Conservation (phyloP, 2,113 vertebrate species). For the Eretmochelys imbricata region DNA sequence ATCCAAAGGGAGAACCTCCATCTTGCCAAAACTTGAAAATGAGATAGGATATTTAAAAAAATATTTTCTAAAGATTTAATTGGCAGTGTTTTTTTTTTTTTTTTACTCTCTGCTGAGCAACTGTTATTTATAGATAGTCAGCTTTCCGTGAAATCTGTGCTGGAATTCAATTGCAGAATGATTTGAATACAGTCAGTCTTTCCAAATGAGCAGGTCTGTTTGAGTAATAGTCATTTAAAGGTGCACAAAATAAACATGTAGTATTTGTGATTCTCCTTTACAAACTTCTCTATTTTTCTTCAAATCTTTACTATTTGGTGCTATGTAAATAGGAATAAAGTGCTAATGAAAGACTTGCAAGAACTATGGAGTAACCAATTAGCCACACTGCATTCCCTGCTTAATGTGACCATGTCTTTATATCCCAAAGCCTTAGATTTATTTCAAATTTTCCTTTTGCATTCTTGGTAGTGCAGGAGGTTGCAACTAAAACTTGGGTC, state of each 20-base stretch:
- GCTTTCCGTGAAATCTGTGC: slow-evolving; percentile 42
- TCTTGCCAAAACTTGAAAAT: slow-evolving; percentile 22
- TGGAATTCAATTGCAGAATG: slow-evolving; percentile 27
- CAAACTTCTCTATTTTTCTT: slow-evolving; percentile 43
- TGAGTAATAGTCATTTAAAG: slow-evolving; percentile 56
- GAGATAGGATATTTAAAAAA: slow-evolving; percentile 41
- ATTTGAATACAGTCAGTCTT: slow-evolving; percentile 45
- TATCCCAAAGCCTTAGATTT: background rate
- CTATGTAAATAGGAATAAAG: slow-evolving; percentile 54
- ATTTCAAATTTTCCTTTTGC: background rate
- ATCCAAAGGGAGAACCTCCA: slow-evolving; percentile 14
- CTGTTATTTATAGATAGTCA: slow-evolving; percentile 1
- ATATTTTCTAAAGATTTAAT: slow-evolving; percentile 53
- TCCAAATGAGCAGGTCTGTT: slow-evolving; percentile 38
- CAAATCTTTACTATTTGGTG: slow-evolving; percentile 53
- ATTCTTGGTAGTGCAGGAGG: background rate
- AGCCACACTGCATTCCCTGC: background rate
- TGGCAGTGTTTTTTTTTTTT: background rate
- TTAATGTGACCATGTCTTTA: slow-evolving; percentile 13
- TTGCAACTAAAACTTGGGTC: slow-evolving; percentile 12
- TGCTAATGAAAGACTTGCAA: slow-evolving; percentile 9
- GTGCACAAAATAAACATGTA: slow-evolving; percentile 38
- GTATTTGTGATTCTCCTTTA: slow-evolving; percentile 38
- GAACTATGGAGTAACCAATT: slow-evolving; percentile 14
- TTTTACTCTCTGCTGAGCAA: background rate